Conservation (phyloP, 2,888 invertebrate genomes). For the Synanthedon myopaeformis region DNA sequence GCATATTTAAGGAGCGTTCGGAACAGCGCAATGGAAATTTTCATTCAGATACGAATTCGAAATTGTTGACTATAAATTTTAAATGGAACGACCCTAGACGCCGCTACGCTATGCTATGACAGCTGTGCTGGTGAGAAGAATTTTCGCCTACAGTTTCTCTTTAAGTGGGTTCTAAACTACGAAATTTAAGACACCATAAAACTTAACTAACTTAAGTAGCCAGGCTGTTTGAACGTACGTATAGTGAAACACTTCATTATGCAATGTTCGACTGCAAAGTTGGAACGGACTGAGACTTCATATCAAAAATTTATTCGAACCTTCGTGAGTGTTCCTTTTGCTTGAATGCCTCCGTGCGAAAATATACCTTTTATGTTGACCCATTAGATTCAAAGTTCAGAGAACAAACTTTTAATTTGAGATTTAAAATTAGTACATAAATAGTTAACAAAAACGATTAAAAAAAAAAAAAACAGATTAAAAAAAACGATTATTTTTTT, state of each 20-base stretch:
- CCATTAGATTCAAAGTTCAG: no score
- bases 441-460: no score
- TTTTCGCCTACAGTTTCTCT: constrained; percentile 3
- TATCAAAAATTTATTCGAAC: no score
- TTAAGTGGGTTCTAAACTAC: constrained; percentile 3
- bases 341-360: no score
- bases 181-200: constrained; percentile 5
- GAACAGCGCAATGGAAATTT: constrained; percentile 19
- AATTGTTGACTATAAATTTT: constrained; percentile 36
- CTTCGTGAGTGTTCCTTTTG: no score
- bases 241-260: not conserved
- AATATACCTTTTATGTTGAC: no score
- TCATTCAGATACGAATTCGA: constrained; percentile 27
- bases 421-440: no score
- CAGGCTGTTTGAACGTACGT: not conserved
- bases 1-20: constrained; percentile 24
- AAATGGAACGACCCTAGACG: constrained; percentile 24
- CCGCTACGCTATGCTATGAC: constrained; percentile 9
- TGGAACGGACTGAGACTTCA: no score
- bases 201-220: constrained; percentile 1
- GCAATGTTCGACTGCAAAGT: not conserved
- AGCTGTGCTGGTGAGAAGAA: constrained; percentile 5
- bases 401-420: no score
- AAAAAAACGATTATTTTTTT: no score
- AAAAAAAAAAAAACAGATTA: no score